Conservation (phyloP, 1,140 invertebrate species). For the Lineus longissimus region DNA sequence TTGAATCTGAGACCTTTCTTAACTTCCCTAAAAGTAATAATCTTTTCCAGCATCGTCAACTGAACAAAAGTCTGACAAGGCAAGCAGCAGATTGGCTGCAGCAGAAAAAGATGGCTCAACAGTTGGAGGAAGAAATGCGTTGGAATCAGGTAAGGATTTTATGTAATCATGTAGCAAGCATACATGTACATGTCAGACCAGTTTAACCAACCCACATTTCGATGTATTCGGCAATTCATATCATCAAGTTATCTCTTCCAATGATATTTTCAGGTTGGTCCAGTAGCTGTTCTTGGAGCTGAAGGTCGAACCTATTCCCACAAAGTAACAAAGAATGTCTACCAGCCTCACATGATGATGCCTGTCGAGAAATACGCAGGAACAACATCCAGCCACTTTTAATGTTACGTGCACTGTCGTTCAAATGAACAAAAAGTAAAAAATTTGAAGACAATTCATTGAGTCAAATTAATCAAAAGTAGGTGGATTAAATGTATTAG, state of each 20-base stretch:
- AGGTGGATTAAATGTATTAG: no score
- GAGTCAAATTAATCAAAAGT: no score
- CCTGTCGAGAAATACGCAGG: slow-evolving; percentile 14
- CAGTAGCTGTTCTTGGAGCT: slow-evolving; percentile 27
- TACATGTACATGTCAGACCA: not conserved
- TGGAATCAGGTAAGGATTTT: slow-evolving; percentile 30
- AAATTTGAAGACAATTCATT: no score
- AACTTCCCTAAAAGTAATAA: not conserved
- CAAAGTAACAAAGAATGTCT: slow-evolving; percentile 28
- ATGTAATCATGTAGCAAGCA: not conserved
- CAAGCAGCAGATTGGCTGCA: slow-evolving; percentile 36
- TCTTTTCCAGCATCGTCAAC: slow-evolving; percentile 21
- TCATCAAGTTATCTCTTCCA: no score
- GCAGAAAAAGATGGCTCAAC: slow-evolving; percentile 32
- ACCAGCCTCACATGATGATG: slow-evolving; percentile 31
- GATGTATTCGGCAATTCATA: not conserved
- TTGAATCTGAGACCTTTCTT: no score
- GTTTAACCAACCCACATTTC: no score
- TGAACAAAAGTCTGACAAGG: slow-evolving; percentile 28
- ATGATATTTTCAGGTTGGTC: slow-evolving; percentile 31
- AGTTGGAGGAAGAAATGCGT: slow-evolving; percentile 34
- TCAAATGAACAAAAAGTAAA: no score
- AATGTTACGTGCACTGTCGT: no score
- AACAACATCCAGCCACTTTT: no score
- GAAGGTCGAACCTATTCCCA: slow-evolving; percentile 26